Percentiles rank a stretch among this genome's conserved stretches.
These are phyloP conservation scores for Acrobasis repandana DNA, from an alignment of 2,888 invertebrate species.

Conservation along the genomic window DNA sequence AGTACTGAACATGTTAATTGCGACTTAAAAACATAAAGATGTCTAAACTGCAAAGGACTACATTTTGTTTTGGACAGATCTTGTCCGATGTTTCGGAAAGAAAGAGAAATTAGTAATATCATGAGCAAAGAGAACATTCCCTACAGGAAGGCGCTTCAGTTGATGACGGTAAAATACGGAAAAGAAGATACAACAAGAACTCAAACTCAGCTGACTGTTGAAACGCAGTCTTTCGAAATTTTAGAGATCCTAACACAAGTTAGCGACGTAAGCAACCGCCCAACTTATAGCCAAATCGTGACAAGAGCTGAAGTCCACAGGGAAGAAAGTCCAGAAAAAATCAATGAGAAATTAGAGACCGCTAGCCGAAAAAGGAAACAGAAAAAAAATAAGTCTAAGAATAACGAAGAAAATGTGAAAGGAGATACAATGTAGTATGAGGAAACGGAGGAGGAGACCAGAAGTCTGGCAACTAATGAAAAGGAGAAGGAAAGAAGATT, in stretches of 20 bases:
- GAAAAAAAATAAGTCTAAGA: background rate
- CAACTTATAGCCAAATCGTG: constrained; percentile 1
- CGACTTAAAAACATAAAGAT: constrained; percentile 21
- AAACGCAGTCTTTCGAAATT: background rate
- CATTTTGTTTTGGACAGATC: constrained; percentile 26
- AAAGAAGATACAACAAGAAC: background rate
- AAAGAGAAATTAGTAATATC: constrained; percentile 26
- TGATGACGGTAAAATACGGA: background rate
- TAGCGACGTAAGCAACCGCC: background rate
- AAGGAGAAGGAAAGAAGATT: background rate
- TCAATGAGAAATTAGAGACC: background rate
- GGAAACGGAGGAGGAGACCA: background rate
- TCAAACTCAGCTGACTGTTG: too few species aligned
- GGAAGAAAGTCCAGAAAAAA: background rate
- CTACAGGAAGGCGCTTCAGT: constrained; percentile 21
- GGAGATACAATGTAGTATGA: background rate
- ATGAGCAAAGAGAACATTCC: constrained; percentile 27
- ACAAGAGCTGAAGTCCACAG: background rate
- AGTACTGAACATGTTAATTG: constrained; percentile 23
- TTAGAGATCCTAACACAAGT: background rate
- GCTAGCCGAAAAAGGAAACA: background rate
- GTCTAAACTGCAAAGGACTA: constrained; percentile 29
- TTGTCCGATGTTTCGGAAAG: constrained; percentile 26
- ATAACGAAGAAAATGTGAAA: background rate
- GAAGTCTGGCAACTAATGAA: background rate